Evolutionary conservation across 2,888 invertebrate genomes (phyloP).

Genomic region (Aspidiotus rigidus): DNA sequence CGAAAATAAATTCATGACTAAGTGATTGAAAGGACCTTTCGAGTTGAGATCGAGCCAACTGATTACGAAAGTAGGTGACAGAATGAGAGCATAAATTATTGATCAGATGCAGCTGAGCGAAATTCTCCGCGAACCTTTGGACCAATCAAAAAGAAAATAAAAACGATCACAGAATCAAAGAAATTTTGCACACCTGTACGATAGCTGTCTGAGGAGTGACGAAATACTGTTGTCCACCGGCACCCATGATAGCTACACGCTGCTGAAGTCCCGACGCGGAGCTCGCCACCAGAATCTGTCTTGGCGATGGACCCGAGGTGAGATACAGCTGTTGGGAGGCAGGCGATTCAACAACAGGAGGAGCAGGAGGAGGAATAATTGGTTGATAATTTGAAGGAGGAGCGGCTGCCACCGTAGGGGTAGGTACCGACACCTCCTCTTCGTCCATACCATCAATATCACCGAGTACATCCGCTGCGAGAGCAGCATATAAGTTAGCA

Average conservation of each 20-base stretch:
- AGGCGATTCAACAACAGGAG: conserved; percentile 42
- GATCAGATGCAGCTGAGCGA: neutral
- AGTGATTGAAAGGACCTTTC: no score
- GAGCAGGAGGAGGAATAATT: conserved; percentile 30
- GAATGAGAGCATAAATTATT: no score
- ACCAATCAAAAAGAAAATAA: neutral
- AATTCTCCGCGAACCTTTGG: neutral
- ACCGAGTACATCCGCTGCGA: conserved; percentile 73
- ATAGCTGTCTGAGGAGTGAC: conserved; percentile 55
- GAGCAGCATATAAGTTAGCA: conserved; percentile 73
- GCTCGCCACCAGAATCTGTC: conserved; percentile 49
- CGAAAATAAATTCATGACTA: no score
- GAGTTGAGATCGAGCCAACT: no score
- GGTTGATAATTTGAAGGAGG: conserved; percentile 19
- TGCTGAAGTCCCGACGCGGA: conserved; percentile 12
- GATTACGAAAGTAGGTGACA: no score
- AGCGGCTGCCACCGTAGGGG: conserved; percentile 30
- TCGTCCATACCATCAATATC: conserved; percentile 50
- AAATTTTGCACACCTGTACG: conserved; percentile 41
- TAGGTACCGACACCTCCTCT: conserved; percentile 38
- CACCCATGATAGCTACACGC: conserved; percentile 35
- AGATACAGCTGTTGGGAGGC: conserved; percentile 40
- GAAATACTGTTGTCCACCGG: conserved; percentile 54
- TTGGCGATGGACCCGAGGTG: conserved; percentile 40
- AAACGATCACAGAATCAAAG: neutral